Conservation (phyloP, 2,888 invertebrate species). For the Muschampia plurimacula region DNA sequence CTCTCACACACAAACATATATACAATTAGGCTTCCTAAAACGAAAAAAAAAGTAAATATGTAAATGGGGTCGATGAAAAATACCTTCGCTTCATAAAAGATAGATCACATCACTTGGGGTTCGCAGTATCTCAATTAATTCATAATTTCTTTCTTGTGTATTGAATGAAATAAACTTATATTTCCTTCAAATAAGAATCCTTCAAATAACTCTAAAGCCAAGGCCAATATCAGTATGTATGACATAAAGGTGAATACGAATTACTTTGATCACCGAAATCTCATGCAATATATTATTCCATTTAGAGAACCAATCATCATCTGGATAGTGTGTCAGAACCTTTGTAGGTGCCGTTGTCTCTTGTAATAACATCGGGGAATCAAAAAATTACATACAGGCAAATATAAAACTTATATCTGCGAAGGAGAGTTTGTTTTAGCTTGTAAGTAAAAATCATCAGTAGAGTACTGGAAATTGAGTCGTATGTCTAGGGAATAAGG, state of each 20-base stretch:
- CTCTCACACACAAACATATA: too few species aligned
- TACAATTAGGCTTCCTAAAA: too few species aligned
- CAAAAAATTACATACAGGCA: neutral
- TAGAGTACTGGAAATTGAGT: neutral
- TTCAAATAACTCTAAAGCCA: neutral
- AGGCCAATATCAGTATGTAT: neutral
- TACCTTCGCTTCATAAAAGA: too few species aligned
- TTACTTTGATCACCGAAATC: slow-evolving; percentile 17
- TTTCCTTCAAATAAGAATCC: neutral
- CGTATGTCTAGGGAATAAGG: neutral
- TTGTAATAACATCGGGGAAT: slow-evolving; percentile 35
- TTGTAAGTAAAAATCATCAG: neutral
- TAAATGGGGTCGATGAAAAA: too few species aligned
- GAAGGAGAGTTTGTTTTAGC: slow-evolving; percentile 5
- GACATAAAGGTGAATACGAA: slow-evolving; percentile 4
- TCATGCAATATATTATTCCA: slow-evolving; percentile 34
- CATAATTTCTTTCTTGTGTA: too few species aligned
- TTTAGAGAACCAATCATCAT: slow-evolving; percentile 36
- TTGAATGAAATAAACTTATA: too few species aligned
- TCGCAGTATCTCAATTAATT: too few species aligned
- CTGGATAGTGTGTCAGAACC: slow-evolving; percentile 32
- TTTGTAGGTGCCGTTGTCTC: slow-evolving; percentile 29
- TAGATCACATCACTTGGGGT: too few species aligned
- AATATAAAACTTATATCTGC: slow-evolving; percentile 4
- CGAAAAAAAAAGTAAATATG: too few species aligned